These are phyloP conservation scores for Polydrusus tereticollis DNA, from an alignment of 2,888 invertebrate species.

Conservation along the genomic window DNA sequence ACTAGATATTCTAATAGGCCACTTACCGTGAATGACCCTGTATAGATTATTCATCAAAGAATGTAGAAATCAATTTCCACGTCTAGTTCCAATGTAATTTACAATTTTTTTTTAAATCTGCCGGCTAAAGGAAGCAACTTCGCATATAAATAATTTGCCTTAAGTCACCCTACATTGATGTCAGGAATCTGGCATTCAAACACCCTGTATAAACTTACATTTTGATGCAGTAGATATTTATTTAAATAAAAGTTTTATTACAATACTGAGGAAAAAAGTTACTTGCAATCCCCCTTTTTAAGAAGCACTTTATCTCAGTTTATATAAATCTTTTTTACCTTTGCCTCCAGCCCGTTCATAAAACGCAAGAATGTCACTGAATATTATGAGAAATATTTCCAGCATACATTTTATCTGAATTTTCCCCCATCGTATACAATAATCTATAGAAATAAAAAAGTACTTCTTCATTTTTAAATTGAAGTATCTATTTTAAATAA, in stretches of 20 bases:
- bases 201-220: no score
- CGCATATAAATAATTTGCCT: no score
- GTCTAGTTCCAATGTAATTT: no score
- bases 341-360: constrained; percentile 32
- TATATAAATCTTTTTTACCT: constrained; percentile 42
- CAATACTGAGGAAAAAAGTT: constrained; percentile 22
- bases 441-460: constrained; percentile 44
- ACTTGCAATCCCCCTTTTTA: constrained; percentile 35
- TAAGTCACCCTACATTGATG: no score
- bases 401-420: constrained; percentile 47
- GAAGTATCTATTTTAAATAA: constrained; percentile 47
- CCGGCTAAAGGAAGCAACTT: no score
- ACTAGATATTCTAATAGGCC: no score
- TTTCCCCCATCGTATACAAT: constrained; percentile 42
- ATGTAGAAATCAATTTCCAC: no score
- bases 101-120: no score
- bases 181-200: no score
- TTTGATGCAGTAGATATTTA: not conserved
- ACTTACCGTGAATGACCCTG: no score
- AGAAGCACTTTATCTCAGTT: constrained; percentile 40
- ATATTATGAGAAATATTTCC: constrained; percentile 46
- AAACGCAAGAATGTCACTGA: constrained; percentile 45
- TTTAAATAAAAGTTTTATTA: not conserved
- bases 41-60: no score
- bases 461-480: constrained; percentile 49